Evolutionary conservation across 2,797 vertebrate species (phyloP), one percentile per base, ranked within the genome.

Genomic region (Mormyrops boulengeri): DNA sequence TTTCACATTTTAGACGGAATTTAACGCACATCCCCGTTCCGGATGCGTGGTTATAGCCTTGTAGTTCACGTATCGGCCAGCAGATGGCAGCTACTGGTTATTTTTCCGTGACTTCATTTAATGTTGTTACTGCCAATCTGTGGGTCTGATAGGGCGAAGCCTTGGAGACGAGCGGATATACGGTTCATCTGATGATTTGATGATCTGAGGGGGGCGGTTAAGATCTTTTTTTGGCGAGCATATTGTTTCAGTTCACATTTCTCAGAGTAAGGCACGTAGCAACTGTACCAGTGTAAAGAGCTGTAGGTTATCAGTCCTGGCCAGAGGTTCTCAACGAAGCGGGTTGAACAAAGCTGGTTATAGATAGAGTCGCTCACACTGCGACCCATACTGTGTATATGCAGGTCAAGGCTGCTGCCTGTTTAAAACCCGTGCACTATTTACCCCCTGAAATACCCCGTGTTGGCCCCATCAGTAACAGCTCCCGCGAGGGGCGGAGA

Each of bases 41-140:
- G 9, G 9, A 50, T 7, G 9, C 30, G 62, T 26, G 41, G 47
- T 4, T 85, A 12, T 22, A 30, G 47, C 47, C 11, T 47, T 66
- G 73, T 49, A n/a, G 17, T 84, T 7, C 38, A 84, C 22, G 19
- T 60, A 55, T 60, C 34, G 57, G 88, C 88, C 77, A 85, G 88
- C 53, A 84, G 77, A 55, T 89, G 88, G 73, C 88, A 55, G 34
- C 52, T 17, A 26, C n/a, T 84, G 73, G 53, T 84, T 4, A 47
- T 41, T 89, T 82, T 84, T 38, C 34, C n/a, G 80, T 41, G 34
- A 14, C n/a, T 69, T n/a, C 22, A 2, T 6, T 6, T 1, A 26
- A 11, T 30, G 34, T 1, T 3, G n/a, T 7, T 38, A 34, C 2
- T 55, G 52, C 8, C 69, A 34, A 17, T 17, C 73, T 57, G 38